These are phyloP conservation scores for Acanthiza pusilla DNA, from an alignment of 2,797 vertebrate species.

Conservation along the genomic window DNA sequence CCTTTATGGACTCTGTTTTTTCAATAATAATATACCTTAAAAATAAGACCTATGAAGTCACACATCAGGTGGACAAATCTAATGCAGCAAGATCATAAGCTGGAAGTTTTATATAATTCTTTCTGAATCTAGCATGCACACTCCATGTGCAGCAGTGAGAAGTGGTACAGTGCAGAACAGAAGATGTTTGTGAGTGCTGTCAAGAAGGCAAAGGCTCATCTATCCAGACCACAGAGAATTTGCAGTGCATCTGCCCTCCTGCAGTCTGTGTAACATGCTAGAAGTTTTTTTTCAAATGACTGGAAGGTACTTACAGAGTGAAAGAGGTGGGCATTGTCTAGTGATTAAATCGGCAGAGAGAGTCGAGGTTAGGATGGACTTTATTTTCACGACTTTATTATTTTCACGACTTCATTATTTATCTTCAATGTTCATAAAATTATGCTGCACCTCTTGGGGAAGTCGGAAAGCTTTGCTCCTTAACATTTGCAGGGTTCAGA, in stretches of 20 bases:
- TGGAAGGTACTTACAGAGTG: not conserved
- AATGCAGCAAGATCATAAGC: not conserved
- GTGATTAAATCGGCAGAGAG: not conserved
- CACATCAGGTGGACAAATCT: not conserved
- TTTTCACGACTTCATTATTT: not conserved
- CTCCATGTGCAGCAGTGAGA: not conserved
- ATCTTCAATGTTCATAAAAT: not conserved
- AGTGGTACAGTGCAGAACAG: not conserved
- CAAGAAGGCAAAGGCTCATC: not conserved
- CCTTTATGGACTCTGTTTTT: not conserved
- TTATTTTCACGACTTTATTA: not conserved
- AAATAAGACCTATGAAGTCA: not conserved
- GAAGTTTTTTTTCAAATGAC: not conserved
- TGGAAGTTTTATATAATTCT: not conserved
- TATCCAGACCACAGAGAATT: not conserved
- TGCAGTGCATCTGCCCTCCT: not conserved
- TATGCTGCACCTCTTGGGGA: not conserved
- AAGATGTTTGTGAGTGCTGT: not conserved
- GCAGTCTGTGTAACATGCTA: not conserved
- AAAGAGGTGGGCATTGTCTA: not conserved
- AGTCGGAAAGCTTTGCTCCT: not conserved
- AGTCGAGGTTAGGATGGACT: not conserved
- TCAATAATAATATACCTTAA: not conserved
- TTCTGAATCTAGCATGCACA: not conserved
- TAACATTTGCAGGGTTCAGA: conserved; percentile 32